Evolutionary conservation across 2,113 vertebrate genomes (phyloP).

Genomic region (Fregata magnificens): DNA sequence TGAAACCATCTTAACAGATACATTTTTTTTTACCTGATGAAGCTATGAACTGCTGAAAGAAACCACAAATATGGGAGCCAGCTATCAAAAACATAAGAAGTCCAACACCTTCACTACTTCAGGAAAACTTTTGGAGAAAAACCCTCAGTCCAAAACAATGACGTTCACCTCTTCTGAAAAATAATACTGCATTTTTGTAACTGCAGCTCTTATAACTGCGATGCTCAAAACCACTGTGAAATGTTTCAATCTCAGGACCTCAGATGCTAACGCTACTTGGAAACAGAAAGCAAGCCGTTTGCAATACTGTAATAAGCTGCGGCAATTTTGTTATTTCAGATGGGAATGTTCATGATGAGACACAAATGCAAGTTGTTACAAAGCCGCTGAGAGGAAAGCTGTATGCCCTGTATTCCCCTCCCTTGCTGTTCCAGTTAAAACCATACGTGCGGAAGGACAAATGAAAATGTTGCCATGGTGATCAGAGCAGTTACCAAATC

Average conservation of each 20-base stretch:
- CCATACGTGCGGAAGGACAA: slow-evolving; percentile 40
- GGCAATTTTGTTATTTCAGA: slow-evolving; percentile 8
- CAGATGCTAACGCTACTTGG: not conserved
- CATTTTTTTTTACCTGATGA: not conserved
- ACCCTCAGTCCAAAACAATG: not conserved
- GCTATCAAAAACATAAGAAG: not conserved
- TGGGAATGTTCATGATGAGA: slow-evolving; percentile 14
- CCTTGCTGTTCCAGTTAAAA: slow-evolving; percentile 49
- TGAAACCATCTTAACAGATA: not conserved
- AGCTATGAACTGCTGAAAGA: not conserved
- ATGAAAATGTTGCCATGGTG: slow-evolving; percentile 64
- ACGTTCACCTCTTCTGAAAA: not conserved
- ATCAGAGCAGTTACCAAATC: slow-evolving; percentile 26
- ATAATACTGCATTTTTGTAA: not conserved
- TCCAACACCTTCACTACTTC: not conserved
- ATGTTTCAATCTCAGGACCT: not conserved
- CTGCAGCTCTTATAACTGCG: not conserved
- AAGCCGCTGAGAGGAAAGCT: slow-evolving; percentile 36
- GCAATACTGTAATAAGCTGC: not conserved
- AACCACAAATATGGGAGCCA: not conserved
- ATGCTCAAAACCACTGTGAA: not conserved
- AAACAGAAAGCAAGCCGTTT: slow-evolving; percentile 25
- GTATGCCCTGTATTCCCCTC: slow-evolving; percentile 39
- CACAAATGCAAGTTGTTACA: slow-evolving; percentile 26
- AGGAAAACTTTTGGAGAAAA: not conserved